Evolutionary conservation across 1,140 invertebrate species (phyloP).

Genomic region (Drosophila simulans): DNA sequence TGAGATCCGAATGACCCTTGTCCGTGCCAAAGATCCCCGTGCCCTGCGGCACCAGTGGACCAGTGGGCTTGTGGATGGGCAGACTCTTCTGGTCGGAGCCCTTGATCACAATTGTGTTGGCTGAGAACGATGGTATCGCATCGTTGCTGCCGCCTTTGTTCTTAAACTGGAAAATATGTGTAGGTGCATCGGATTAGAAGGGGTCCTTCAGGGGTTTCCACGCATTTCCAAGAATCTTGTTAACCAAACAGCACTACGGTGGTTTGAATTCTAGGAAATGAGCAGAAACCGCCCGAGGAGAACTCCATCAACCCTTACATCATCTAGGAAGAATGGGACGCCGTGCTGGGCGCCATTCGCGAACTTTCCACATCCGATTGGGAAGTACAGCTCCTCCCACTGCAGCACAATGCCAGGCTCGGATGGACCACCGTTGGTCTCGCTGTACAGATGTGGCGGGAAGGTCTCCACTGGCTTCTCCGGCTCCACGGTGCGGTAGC

Average conservation of each 20-base stretch:
- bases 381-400: conserved; percentile 88
- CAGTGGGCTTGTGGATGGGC: conserved; percentile 50
- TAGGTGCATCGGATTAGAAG: conserved; percentile 26
- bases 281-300: not conserved
- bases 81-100: conserved; percentile 73
- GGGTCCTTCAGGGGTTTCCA: not conserved
- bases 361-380: conserved; percentile 86
- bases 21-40: conserved; percentile 75
- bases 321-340: conserved; percentile 66
- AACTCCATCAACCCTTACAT: conserved; percentile 57
- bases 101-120: conserved; percentile 51
- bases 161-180: conserved; percentile 68
- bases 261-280: not conserved
- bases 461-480: conserved; percentile 89
- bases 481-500: conserved; percentile 89
- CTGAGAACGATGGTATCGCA: conserved; percentile 40
- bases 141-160: conserved; percentile 36
- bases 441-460: conserved; percentile 78
- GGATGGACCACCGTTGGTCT: conserved; percentile 80
- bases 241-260: not conserved
- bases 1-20: conserved; percentile 70
- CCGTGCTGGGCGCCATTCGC: conserved; percentile 78
- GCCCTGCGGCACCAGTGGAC: conserved; percentile 41
- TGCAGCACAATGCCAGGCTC: conserved; percentile 86
- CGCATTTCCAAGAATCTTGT: not conserved